Conservation (phyloP, 1,140 invertebrate species). For the Rhizoglyphus robini region DNA sequence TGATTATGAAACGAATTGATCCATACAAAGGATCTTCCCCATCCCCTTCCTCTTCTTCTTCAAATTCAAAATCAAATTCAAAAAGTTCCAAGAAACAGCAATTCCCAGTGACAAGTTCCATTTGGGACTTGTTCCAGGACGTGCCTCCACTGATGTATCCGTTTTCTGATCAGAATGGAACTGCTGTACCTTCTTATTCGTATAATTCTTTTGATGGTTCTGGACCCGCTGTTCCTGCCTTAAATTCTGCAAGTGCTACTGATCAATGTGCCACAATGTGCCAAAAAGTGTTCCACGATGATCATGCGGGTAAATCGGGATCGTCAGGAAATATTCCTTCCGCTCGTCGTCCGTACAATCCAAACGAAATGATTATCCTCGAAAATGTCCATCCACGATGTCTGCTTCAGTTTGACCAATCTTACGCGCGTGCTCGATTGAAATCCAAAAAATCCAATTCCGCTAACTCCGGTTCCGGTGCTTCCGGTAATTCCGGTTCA, state of each 20-base stretch:
- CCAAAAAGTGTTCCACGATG: slow-evolving; percentile 8
- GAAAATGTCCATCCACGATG: neutral
- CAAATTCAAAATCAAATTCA: neutral
- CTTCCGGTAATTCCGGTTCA: neutral
- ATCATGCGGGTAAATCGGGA: neutral
- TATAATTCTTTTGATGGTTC: no score
- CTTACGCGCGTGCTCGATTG: neutral
- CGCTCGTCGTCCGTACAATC: neutral
- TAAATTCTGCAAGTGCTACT: no score
- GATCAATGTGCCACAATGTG: neutral
- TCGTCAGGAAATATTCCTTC: neutral
- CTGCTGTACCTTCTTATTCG: neutral
- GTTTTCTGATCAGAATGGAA: neutral
- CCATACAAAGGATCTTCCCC: neutral
- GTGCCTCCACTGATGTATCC: neutral
- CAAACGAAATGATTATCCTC: neutral
- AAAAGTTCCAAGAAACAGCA: neutral
- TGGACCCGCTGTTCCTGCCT: no score
- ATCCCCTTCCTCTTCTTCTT: neutral
- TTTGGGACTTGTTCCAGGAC: slow-evolving; percentile 11
- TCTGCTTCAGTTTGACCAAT: neutral
- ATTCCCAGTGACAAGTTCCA: neutral
- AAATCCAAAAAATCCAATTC: neutral
- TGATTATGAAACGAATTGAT: slow-evolving; percentile 1
- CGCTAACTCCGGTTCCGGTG: neutral